A percentile compares a stretch with the other conserved stretches of the same genome.
These are phyloP conservation scores for Drosophila athabasca DNA, from an alignment of 1,140 invertebrate species.

Conservation along the genomic window DNA sequence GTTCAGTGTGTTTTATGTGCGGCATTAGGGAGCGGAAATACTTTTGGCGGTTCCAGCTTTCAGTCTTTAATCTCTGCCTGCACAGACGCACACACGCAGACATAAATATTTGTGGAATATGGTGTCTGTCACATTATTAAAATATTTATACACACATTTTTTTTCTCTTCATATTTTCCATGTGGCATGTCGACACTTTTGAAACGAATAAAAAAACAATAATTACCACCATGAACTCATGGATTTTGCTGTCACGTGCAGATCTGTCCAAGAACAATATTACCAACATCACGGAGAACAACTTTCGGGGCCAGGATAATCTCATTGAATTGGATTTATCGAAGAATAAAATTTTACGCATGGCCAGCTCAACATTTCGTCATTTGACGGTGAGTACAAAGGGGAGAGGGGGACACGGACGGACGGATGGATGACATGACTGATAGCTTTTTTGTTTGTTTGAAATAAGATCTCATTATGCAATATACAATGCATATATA, in stretches of 20 bases:
- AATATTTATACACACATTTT: conserved; percentile 2
- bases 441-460: conserved; percentile 19
- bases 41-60: conserved; percentile 4
- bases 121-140: neutral
- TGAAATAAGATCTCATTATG: no score
- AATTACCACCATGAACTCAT: neutral
- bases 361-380: conserved; percentile 90
- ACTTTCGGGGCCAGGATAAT: conserved; percentile 90
- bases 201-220: conserved; percentile 8
- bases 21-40: conserved; percentile 13
- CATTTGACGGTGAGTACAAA: conserved; percentile 85
- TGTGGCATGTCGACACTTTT: conserved; percentile 14
- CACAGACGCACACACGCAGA: no score
- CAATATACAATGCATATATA: no score
- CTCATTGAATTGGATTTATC: conserved; percentile 93
- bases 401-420: neutral
- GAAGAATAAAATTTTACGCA: conserved; percentile 90
- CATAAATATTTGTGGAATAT: neutral
- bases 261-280: conserved; percentile 92
- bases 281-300: conserved; percentile 90
- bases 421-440: conserved; percentile 1
- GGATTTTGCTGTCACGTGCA: conserved; percentile 34
- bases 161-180: conserved; percentile 24
- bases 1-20: conserved; percentile 53
- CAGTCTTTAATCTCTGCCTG: neutral